Evolutionary conservation across 2,113 vertebrate genomes (phyloP).

Genomic region (Tragelaphus imberbis): DNA sequence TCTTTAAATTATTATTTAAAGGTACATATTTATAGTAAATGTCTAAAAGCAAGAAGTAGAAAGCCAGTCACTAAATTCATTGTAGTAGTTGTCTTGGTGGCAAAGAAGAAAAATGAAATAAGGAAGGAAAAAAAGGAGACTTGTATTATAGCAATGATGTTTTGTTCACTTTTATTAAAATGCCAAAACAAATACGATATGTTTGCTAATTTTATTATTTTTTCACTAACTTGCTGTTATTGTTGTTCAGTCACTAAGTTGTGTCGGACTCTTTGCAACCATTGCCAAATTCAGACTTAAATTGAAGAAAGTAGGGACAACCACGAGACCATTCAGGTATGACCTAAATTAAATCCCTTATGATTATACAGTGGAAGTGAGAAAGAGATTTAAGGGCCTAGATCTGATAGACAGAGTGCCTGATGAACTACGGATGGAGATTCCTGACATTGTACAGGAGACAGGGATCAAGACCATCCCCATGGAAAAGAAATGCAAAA

Average conservation of each 20-base stretch:
- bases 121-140: background rate
- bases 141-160: background rate
- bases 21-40: background rate
- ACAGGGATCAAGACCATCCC: no score
- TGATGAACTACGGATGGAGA: no score
- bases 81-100: background rate
- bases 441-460: no score
- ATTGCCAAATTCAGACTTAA: no score
- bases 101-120: background rate
- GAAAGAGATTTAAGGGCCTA: no score
- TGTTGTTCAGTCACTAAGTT: background rate
- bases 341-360: no score
- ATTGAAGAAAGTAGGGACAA: no score
- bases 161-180: constrained; percentile 11
- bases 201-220: background rate
- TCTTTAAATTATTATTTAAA: background rate
- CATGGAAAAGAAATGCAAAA: no score
- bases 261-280: background rate
- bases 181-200: background rate
- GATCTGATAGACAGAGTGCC: no score
- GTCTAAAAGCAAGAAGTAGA: background rate
- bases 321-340: no score
- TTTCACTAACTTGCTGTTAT: background rate
- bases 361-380: no score
- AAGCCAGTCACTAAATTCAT: background rate